Conservation (phyloP, 2,888 invertebrate genomes). For the Noctua comes region DNA sequence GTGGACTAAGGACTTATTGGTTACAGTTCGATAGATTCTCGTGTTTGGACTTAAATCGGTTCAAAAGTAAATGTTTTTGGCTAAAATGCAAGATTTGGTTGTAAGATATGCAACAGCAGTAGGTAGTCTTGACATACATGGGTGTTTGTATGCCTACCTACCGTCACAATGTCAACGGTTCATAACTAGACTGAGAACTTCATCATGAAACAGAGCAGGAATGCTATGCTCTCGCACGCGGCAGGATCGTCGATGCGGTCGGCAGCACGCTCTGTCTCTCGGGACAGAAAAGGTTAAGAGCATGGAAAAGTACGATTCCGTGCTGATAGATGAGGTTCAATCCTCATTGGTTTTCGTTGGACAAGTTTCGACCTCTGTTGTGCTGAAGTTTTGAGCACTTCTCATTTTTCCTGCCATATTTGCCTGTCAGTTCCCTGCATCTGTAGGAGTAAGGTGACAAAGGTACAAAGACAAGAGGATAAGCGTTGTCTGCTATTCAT, state of each 20-base stretch:
- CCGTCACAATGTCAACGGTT: not conserved
- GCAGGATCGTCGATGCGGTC: too few relatives aligned
- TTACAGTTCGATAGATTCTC: not conserved
- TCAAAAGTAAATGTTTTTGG: not conserved
- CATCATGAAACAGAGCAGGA: too few relatives aligned
- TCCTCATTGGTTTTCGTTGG: not conserved
- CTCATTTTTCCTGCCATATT: not conserved
- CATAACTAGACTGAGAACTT: not conserved
- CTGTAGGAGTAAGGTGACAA: not conserved
- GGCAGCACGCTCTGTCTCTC: too few relatives aligned
- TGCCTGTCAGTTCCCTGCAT: not conserved
- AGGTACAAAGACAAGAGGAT: not conserved
- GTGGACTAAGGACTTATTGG: conserved; percentile 30
- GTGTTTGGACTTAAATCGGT: not conserved
- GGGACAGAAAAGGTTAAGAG: too few relatives aligned
- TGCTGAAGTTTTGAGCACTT: not conserved
- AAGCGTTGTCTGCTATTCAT: not conserved
- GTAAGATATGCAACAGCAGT: not conserved
- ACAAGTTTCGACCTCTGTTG: not conserved
- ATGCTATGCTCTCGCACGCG: too few relatives aligned
- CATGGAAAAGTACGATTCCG: too few relatives aligned
- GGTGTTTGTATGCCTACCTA: too few relatives aligned
- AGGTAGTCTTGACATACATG: not conserved
- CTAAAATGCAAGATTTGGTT: not conserved
- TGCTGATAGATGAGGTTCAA: too few relatives aligned